Evolutionary conservation across 1,140 invertebrate species (phyloP).

Genomic region (Calosoma granatense): DNA sequence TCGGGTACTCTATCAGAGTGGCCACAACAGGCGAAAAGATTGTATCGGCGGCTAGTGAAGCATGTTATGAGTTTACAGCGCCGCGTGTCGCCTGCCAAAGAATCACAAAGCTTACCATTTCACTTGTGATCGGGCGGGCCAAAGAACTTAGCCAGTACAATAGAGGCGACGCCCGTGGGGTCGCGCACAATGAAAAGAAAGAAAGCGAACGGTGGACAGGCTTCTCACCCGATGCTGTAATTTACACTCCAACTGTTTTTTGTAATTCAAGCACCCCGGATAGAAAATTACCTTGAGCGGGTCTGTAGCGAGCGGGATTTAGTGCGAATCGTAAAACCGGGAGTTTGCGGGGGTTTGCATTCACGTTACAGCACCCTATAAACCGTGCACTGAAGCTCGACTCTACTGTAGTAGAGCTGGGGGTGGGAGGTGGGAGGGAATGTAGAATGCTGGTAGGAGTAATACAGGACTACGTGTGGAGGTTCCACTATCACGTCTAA

Average conservation of each 20-base stretch:
- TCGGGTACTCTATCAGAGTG: too few species aligned
- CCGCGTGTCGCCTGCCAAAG: not conserved
- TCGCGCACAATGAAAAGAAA: not conserved
- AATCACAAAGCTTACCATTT: not conserved
- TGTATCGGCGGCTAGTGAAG: not conserved
- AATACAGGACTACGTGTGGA: not conserved
- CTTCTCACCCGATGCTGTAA: constrained; percentile 22
- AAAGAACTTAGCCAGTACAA: not conserved
- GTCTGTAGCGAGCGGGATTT: constrained; percentile 9
- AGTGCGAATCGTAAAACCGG: constrained; percentile 14
- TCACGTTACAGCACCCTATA: constrained; percentile 13
- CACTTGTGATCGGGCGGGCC: not conserved
- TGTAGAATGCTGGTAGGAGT: constrained; percentile 10
- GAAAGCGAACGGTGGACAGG: constrained; percentile 1
- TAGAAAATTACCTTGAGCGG: constrained; percentile 21
- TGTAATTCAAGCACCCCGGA: constrained; percentile 20
- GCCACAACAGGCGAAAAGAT: too few species aligned
- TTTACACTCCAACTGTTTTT: constrained; percentile 23
- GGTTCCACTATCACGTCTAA: not conserved
- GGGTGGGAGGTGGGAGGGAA: not conserved
- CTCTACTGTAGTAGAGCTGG: not conserved
- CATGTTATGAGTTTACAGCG: not conserved
- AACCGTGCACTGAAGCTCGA: constrained; percentile 7
- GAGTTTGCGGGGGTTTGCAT: constrained; percentile 11
- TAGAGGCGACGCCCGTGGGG: too few species aligned